Evolutionary conservation across 2,888 invertebrate species (phyloP).

Genomic region (Choristoneura rosaceana): DNA sequence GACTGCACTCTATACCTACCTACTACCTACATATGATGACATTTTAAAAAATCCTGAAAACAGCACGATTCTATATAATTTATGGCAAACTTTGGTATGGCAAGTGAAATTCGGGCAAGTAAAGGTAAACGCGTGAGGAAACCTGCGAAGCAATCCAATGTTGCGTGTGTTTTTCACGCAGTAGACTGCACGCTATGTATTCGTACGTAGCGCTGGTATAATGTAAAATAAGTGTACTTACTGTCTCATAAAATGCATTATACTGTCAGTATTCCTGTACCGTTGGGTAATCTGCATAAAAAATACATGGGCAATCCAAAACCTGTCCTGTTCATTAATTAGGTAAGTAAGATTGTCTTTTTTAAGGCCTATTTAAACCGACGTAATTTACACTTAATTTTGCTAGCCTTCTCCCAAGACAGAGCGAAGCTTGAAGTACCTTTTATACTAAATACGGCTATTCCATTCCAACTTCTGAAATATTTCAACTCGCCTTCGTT

Average conservation of each 20-base stretch:
- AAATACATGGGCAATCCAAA: not conserved
- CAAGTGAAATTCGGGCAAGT: no score
- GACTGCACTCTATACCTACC: no score
- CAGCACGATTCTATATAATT: no score
- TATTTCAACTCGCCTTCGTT: not conserved
- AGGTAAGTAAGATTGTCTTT: not conserved
- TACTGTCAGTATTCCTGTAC: not conserved
- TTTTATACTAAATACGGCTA: not conserved
- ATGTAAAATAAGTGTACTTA: no score
- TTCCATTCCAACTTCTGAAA: not conserved
- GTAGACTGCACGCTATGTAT: no score
- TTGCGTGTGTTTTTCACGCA: not conserved
- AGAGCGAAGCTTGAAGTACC: not conserved
- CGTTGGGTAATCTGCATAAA: not conserved
- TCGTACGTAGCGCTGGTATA: no score
- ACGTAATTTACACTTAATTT: not conserved
- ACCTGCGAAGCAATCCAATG: no score
- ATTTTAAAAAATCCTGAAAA: no score
- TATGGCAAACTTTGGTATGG: no score
- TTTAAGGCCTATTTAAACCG: not conserved
- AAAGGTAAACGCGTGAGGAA: no score
- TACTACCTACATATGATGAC: no score
- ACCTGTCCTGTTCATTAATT: not conserved
- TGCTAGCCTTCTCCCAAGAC: not conserved
- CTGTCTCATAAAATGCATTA: no score